Percentiles rank a stretch among this genome's conserved stretches.
Conservation (phyloP, 2,888 invertebrate species). For the Cantharis lateralis region DNA sequence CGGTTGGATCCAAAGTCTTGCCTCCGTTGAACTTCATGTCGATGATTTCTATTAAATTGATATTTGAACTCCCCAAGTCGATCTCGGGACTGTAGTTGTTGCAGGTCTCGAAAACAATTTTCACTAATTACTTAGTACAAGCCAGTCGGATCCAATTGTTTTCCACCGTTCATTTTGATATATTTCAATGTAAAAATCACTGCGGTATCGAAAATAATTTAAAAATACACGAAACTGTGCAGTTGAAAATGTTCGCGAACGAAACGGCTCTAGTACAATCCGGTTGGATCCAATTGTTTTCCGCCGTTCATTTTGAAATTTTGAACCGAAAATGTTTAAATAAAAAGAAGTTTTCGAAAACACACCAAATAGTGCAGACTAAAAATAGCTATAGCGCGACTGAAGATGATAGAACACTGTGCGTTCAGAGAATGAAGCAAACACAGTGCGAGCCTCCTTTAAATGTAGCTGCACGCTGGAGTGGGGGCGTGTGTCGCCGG, state of each 20-base stretch:
- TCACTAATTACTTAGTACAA: constrained; percentile 45
- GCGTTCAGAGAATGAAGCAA: constrained; percentile 45
- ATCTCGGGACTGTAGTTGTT: constrained; percentile 2
- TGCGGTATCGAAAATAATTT: constrained; percentile 4
- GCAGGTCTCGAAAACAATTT: constrained; percentile 1
- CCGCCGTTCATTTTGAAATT: constrained; percentile 51
- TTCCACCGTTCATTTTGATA: constrained; percentile 53
- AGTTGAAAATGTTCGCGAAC: background rate
- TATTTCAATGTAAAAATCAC: constrained; percentile 9
- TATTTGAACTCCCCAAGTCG: background rate
- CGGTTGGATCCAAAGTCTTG: constrained; percentile 51
- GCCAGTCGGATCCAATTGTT: constrained; percentile 54
- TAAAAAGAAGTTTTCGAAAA: background rate
- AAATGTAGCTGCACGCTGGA: constrained; percentile 45
- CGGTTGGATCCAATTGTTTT: constrained; percentile 54
- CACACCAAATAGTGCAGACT: background rate
- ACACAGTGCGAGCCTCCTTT: constrained; percentile 43
- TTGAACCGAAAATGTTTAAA: background rate
- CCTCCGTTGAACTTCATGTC: constrained; percentile 36
- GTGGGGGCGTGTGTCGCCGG: constrained; percentile 49
- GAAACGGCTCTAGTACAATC: constrained; percentile 46
- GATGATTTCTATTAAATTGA: background rate
- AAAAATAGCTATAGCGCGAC: constrained; percentile 15
- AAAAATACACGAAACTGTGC: constrained; percentile 39
- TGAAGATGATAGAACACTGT: constrained; percentile 24